Evolutionary conservation across 2,113 vertebrate species (phyloP).

Genomic region (Centrocercus urophasianus): DNA sequence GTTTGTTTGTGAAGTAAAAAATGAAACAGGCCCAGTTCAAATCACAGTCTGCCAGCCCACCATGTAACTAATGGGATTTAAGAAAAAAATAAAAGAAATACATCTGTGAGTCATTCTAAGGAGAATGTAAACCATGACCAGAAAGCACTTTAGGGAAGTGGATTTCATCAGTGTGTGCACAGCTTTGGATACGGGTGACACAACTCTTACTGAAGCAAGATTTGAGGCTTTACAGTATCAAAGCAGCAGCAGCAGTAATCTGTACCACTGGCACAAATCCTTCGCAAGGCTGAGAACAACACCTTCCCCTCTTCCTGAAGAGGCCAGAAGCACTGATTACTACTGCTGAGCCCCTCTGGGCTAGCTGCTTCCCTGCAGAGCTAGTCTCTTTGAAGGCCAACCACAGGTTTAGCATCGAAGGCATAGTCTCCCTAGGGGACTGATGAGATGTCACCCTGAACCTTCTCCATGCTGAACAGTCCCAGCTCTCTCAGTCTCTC

Average conservation of each 20-base stretch:
- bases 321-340: neutral
- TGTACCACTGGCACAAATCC: neutral
- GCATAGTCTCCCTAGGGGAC: neutral
- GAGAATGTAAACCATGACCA: constrained; percentile 30
- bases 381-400: neutral
- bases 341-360: neutral
- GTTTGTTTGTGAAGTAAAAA: constrained; percentile 23
- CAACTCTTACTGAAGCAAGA: neutral
- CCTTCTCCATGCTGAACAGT: no score
- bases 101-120: constrained; percentile 5
- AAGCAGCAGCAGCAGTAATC: neutral
- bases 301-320: neutral
- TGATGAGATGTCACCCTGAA: no score
- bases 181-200: neutral
- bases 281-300: neutral
- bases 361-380: neutral
- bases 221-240: neutral
- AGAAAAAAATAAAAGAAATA: neutral
- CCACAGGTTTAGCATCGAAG: fast-evolving
- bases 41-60: neutral
- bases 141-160: constrained; percentile 33
- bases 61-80: neutral
- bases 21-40: neutral
- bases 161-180: neutral
- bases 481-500: no score